Evolutionary conservation across 2,888 invertebrate species (phyloP).

Genomic region (Trissonchulus latispiculum): DNA sequence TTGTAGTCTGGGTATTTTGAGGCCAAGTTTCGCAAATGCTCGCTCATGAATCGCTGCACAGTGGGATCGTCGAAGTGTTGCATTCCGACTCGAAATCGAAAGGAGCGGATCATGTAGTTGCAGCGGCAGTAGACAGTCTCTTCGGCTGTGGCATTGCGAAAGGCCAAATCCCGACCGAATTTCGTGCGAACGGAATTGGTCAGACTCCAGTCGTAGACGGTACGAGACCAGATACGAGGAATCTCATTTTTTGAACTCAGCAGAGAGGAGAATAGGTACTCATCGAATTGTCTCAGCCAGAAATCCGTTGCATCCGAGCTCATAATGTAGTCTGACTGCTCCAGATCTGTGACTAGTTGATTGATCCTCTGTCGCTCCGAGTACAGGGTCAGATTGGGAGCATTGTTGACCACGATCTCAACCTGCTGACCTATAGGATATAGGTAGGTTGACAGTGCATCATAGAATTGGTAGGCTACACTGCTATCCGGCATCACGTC

Average conservation of each 20-base stretch:
- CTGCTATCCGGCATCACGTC: constrained; percentile 76
- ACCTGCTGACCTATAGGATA: constrained; percentile 31
- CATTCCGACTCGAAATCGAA: constrained; percentile 11
- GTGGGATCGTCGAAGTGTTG: constrained; percentile 36
- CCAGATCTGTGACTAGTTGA: constrained; percentile 4
- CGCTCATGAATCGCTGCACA: constrained; percentile 38
- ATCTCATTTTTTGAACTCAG: background rate
- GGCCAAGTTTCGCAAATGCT: constrained; percentile 33
- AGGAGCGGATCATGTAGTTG: background rate
- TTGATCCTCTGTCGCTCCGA: constrained; percentile 23
- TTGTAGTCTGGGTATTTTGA: constrained; percentile 34
- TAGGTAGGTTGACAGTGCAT: constrained; percentile 77
- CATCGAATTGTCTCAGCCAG: background rate
- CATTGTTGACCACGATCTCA: constrained; percentile 31
- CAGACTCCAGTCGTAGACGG: background rate
- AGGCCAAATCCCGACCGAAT: background rate
- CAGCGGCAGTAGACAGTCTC: background rate
- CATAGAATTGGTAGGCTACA: constrained; percentile 77
- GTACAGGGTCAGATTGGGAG: constrained; percentile 33
- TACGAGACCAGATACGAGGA: background rate
- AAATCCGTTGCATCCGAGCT: constrained; percentile 7
- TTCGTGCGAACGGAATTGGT: background rate
- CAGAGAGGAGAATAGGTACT: background rate
- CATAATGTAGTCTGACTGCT: constrained; percentile 13
- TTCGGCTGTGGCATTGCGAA: background rate